Evolutionary conservation across 1,140 invertebrate species (phyloP).

Genomic region (Trachelipus rathkii): DNA sequence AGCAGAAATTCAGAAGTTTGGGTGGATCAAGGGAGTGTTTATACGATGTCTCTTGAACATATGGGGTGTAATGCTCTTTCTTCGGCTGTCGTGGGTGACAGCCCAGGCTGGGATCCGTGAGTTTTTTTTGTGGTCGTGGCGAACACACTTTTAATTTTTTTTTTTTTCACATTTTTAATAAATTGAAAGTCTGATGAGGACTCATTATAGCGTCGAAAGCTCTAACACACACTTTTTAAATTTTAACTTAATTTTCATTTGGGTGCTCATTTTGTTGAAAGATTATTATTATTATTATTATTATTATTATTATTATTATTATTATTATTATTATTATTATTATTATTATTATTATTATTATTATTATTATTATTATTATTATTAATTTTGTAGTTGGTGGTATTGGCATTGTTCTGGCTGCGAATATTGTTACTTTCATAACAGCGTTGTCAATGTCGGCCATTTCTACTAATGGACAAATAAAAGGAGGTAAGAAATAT

Average conservation of each 20-base stretch:
- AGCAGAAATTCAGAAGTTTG: slow-evolving; percentile 33
- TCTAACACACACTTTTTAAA: no score
- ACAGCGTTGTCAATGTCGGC: slow-evolving; percentile 94
- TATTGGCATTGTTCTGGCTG: not conserved
- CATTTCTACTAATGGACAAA: slow-evolving; percentile 90
- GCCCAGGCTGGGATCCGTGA: slow-evolving; percentile 57
- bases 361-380: not conserved
- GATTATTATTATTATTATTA: not conserved
- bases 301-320: not conserved
- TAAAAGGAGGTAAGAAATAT: slow-evolving; percentile 77
- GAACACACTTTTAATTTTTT: no score
- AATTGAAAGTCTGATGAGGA: no score
- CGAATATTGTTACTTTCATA: slow-evolving; percentile 78
- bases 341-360: not conserved
- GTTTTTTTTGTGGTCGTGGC: slow-evolving; percentile 9
- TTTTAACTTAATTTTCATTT: no score
- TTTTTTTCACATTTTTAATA: no score
- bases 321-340: not conserved
- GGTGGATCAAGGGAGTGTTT: slow-evolving; percentile 46
- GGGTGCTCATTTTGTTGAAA: no score
- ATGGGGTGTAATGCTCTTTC: slow-evolving; percentile 61
- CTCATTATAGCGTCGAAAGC: no score
- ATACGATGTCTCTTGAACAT: slow-evolving; percentile 56
- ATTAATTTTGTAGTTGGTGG: not conserved
- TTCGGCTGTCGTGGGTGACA: slow-evolving; percentile 58